Evolutionary conservation across 2,888 invertebrate genomes (phyloP), one percentile per base, ranked within the genome.

Genomic region (Oligia fasciuncula): DNA sequence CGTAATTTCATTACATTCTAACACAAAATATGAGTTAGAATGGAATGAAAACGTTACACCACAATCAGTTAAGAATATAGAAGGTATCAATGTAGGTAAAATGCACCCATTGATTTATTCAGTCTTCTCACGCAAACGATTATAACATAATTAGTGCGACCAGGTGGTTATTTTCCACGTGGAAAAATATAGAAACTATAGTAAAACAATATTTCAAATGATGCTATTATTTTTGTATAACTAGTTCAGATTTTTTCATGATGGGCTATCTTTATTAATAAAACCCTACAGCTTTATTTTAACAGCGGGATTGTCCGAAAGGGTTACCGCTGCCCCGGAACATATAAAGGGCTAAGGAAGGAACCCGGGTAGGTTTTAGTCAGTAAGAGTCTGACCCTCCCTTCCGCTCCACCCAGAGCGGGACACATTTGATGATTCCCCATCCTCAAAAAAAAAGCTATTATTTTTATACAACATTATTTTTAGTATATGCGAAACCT

Each of bases 101-200:
- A 67, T 79, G 77, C 67, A 80, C 43, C 51, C 17, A 80, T 80
- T 62, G 62, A 80, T 83, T 76, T 80, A 80, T 83, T 9, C 14
- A 83, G 43, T 76, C 4, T 5, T 3, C 43, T 76, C 79, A 80
- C 67, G 83, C 79, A 76, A 79, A 68, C 83, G 6, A 68, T 76
- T 46, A 54, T 29, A 29, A 67, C 66, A 54, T 76, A 67, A 80
- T 80, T 67, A 67, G 14, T 67, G 1, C 35, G 14, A 54, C n/a
- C 57, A 13, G 35, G 19, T 46, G 43, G 49, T n/a, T 62, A 76
- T 67, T 62, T 67, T 80, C 51, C 60, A 54, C 13, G 13, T 54
- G 35, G 43, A 40, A 35, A 40, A 49, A 23, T 19, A 2, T 66
- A 57, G 46, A 6, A 43, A 43, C 9, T 35, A 5, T 2, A 14